Evolutionary conservation across 2,888 invertebrate genomes (phyloP), one percentile per base, ranked within the genome.

Genomic region (Hartigia nigra): DNA sequence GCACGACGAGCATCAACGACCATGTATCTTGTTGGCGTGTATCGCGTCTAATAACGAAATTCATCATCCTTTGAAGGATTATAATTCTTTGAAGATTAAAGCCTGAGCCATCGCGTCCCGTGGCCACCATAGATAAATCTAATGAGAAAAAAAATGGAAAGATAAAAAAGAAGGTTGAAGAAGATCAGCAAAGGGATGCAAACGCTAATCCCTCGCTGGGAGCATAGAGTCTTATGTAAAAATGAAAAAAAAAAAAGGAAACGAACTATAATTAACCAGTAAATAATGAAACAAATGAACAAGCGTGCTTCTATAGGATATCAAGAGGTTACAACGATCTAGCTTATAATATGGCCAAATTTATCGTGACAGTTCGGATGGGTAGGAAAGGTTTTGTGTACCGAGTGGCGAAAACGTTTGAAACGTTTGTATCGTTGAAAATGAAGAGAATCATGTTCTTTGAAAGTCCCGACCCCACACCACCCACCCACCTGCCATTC

Each of bases 81-180:
- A 86, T 88, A 87, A 88, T 88, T 84, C 85, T 79, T 86, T 87
- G 87, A 84, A 88, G 86, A 88, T 88, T 88, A 88, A 86, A 87
- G 83, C 82, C 82, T 80, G 76, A 81, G 78, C 81, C 80, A 80
- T 81, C 81, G 77, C 79, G 12, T 12, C 31, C 34, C 75, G 75
- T 14, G 23, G 75, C 75, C 34, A 36, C 12, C 4, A 36, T 36
- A 12, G 75, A 34, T 55, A 55, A 55, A 55, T 55, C 14, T 55
- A 55, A 23, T 55, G 55, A 37, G 1, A 9, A 23, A 74, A 39
- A 23, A 32, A 31, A 31, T 2, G 31, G 12, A 72, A 31, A 31
- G 23, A 72, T 1, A 55, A 9, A 55, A 23, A 55, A 9, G 9
- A 35, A 35, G 9, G 1, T 23, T 55, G 9, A 14, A 55, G 14